Evolutionary conservation across 2,797 vertebrate genomes (phyloP).

Genomic region (Myotis planiceps): DNA sequence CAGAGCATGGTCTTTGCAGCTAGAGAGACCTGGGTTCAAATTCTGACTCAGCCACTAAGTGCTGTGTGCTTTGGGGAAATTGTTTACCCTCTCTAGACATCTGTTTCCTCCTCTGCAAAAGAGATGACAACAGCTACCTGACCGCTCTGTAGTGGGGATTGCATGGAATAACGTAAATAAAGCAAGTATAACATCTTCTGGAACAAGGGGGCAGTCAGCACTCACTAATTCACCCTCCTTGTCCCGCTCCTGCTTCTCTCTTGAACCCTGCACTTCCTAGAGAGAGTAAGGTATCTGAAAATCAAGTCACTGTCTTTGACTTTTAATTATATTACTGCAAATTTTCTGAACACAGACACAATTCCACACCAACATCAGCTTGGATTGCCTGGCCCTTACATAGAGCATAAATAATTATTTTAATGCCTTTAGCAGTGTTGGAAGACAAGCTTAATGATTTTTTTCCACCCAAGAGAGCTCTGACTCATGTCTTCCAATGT

Average conservation of each 20-base stretch:
- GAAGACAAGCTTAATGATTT: conserved; percentile 53
- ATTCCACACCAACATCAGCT: background rate
- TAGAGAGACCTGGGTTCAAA: background rate
- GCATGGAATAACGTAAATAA: background rate
- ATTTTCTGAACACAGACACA: conserved; percentile 42
- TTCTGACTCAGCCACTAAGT: background rate
- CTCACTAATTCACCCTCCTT: background rate
- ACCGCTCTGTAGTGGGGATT: background rate
- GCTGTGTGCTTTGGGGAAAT: background rate
- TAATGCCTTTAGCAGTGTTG: conserved; percentile 25
- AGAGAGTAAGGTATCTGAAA: background rate
- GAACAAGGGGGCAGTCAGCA: too few species aligned
- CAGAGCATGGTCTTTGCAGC: background rate
- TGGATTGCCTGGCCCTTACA: conserved; percentile 44
- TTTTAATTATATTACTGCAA: background rate
- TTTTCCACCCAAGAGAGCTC: background rate
- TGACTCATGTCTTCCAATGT: conserved; percentile 31
- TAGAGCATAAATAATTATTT: conserved; percentile 56
- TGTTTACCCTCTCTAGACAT: background rate
- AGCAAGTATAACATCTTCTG: background rate
- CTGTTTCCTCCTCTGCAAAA: background rate
- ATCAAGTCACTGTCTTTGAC: background rate
- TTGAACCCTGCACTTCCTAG: background rate
- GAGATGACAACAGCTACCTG: background rate
- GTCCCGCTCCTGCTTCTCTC: background rate